Evolutionary conservation across 2,113 vertebrate genomes (phyloP).

Genomic region (Nycticebus coucang): DNA sequence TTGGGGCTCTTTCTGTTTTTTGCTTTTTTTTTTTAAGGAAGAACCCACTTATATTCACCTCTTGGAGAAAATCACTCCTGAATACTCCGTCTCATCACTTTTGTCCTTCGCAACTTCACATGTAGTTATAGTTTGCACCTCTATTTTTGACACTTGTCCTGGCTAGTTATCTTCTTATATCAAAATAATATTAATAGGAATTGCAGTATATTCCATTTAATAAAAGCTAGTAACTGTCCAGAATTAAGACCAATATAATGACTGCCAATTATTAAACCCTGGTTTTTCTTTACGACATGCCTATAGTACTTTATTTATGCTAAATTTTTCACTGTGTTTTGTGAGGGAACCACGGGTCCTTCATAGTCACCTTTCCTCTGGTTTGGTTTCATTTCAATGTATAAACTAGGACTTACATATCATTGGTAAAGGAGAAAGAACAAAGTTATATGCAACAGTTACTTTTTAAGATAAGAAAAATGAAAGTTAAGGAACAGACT

Average conservation of each 20-base stretch:
- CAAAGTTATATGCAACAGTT: slow-evolving; percentile 48
- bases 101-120: not conserved
- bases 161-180: not conserved
- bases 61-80: not conserved
- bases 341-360: not conserved
- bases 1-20: not conserved
- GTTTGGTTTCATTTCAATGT: slow-evolving; percentile 67
- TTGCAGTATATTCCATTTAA: not conserved
- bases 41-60: not conserved
- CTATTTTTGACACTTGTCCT: not conserved
- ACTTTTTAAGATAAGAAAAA: slow-evolving; percentile 70
- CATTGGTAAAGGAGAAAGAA: slow-evolving; percentile 47
- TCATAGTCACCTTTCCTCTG: slow-evolving; percentile 52
- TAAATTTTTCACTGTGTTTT: not conserved
- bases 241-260: not conserved
- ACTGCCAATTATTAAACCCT: not conserved
- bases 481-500: slow-evolving; percentile 68
- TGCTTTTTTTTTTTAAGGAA: not conserved
- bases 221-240: not conserved
- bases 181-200: not conserved
- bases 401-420: slow-evolving; percentile 45
- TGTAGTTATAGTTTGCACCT: not conserved
- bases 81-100: not conserved
- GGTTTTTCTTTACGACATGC: not conserved
- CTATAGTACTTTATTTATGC: not conserved